Percentiles rank a stretch among this genome's conserved stretches.
phyloP scores from a whole-genome alignment of 1,140 invertebrate species.

The Melitaea cinxia region DNA sequence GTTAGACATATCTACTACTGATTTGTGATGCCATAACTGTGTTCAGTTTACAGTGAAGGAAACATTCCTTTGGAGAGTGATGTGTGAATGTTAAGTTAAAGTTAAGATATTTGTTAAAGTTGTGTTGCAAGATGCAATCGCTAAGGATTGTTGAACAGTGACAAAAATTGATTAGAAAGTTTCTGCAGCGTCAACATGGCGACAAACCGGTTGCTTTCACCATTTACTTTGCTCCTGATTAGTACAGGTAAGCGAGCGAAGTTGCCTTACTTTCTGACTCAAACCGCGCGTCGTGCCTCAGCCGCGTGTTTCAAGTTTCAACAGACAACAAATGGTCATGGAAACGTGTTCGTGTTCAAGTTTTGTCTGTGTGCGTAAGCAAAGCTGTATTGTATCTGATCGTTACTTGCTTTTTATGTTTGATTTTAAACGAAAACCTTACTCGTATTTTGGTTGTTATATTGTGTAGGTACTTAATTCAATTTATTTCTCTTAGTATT shows the following conservation, averaged over 20 bases:
- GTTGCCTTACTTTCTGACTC: slow-evolving; percentile 71
- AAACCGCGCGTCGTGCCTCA: slow-evolving; percentile 45
- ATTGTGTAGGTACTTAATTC: no score
- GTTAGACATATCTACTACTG: neutral
- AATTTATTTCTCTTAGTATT: no score
- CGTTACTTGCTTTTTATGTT: slow-evolving; percentile 13
- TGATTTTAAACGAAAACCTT: neutral
- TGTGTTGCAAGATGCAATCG: slow-evolving; percentile 30
- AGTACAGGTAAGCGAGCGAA: slow-evolving; percentile 73
- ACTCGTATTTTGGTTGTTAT: neutral
- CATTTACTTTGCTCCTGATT: slow-evolving; percentile 71
- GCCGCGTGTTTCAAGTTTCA: slow-evolving; percentile 53
- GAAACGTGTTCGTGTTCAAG: slow-evolving; percentile 35
- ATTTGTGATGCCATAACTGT: neutral
- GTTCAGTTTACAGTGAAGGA: slow-evolving; percentile 30
- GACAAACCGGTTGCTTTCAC: slow-evolving; percentile 71
- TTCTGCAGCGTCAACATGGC: slow-evolving; percentile 61
- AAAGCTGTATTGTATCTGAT: slow-evolving; percentile 28
- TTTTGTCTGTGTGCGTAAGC: slow-evolving; percentile 24
- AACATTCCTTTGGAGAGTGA: slow-evolving; percentile 42
- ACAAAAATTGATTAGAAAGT: slow-evolving; percentile 69
- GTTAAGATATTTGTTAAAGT: slow-evolving; percentile 45
- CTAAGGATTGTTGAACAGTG: slow-evolving; percentile 27
- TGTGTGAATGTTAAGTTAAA: slow-evolving; percentile 59
- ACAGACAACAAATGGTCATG: slow-evolving; percentile 46